Evolutionary conservation across 2,888 invertebrate species (phyloP).

Genomic region (Caenorhabditis doughertyi): DNA sequence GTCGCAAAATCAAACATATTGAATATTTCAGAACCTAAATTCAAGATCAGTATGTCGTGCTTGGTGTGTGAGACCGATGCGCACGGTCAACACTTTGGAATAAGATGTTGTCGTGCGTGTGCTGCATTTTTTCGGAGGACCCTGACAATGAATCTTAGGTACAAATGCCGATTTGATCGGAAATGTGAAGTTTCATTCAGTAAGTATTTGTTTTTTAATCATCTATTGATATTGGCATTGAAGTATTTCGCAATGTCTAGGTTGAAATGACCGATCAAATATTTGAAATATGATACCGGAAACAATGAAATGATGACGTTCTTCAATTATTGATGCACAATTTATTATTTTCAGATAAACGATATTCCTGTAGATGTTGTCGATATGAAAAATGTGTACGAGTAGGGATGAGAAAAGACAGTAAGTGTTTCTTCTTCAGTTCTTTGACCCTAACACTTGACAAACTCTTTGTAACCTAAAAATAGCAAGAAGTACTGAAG

Average conservation of each 20-base stretch:
- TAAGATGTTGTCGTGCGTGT: constrained; percentile 70
- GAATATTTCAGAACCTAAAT: constrained; percentile 10
- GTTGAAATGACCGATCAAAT: constrained; percentile 15
- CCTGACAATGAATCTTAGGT: constrained; percentile 62
- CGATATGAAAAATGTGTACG: constrained; percentile 66
- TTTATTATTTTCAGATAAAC: constrained; percentile 68
- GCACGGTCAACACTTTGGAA: constrained; percentile 69
- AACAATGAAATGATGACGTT: constrained; percentile 16
- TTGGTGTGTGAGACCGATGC: constrained; percentile 68
- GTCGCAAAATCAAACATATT: no score
- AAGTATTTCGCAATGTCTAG: constrained; percentile 52
- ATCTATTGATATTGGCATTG: constrained; percentile 11
- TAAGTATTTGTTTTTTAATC: constrained; percentile 31
- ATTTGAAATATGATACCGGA: constrained; percentile 36
- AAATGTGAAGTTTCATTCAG: constrained; percentile 70
- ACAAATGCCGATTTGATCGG: constrained; percentile 67
- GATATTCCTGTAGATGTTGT: constrained; percentile 69
- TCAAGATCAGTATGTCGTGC: constrained; percentile 52
- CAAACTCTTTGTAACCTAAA: constrained; percentile 40
- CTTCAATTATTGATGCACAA: neutral
- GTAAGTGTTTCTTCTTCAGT: constrained; percentile 44
- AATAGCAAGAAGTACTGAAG: constrained; percentile 31
- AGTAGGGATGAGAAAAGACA: constrained; percentile 67
- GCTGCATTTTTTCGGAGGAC: constrained; percentile 71
- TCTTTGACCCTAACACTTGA: constrained; percentile 48